Evolutionary conservation across 2,888 invertebrate species (phyloP).

Genomic region (Hirtodrosophila histrioides): DNA sequence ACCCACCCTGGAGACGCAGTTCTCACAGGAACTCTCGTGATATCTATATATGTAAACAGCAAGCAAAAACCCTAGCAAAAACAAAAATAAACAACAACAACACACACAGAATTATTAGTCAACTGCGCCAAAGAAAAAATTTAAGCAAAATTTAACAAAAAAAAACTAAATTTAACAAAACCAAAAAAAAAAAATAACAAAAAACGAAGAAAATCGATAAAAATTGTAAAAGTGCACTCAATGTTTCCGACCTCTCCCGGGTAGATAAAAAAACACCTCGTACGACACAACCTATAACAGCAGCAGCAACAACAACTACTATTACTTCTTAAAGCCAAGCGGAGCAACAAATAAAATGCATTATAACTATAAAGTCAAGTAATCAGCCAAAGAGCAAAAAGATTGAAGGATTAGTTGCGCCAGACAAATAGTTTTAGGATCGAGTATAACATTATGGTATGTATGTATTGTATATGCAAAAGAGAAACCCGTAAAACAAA

Average conservation of each 20-base stretch:
- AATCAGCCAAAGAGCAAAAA: constrained; percentile 57
- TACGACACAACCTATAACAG: constrained; percentile 36
- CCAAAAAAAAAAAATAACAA: constrained; percentile 27
- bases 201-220: constrained; percentile 49
- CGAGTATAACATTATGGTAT: constrained; percentile 40
- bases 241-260: constrained; percentile 65
- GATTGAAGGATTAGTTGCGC: constrained; percentile 38
- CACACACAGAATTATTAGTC: constrained; percentile 59
- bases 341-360: constrained; percentile 62
- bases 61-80: constrained; percentile 58
- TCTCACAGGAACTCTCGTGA: constrained; percentile 85
- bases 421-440: constrained; percentile 61
- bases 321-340: constrained; percentile 50
- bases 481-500: constrained; percentile 28
- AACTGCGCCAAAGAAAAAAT: constrained; percentile 62
- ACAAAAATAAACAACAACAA: constrained; percentile 31
- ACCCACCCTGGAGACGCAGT: constrained; percentile 85
- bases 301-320: constrained; percentile 33
- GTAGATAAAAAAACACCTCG: constrained; percentile 22
- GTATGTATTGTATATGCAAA: constrained; percentile 33
- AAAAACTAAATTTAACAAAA: constrained; percentile 43
- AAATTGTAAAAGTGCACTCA: constrained; percentile 75
- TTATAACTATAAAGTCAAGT: constrained; percentile 56
- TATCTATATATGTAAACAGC: constrained; percentile 84
- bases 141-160: constrained; percentile 60